phyloP scores from a whole-genome alignment of 2,113 vertebrate genomes.

The Aphelocoma coerulescens region DNA sequence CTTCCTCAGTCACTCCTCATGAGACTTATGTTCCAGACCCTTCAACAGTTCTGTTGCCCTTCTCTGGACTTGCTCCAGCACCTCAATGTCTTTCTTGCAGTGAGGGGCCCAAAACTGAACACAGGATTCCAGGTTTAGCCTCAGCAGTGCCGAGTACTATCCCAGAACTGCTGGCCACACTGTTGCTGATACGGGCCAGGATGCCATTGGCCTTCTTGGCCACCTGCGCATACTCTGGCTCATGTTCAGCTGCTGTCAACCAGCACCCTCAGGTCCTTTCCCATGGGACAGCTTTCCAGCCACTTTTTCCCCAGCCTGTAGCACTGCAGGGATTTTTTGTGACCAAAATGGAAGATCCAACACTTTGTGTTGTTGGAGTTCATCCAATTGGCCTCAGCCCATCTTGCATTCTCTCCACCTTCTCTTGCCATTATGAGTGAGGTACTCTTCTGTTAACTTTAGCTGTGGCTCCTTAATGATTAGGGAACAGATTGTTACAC shows the following conservation, averaged over 20 bases:
- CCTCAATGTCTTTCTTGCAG: not conserved
- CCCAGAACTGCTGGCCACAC: not conserved
- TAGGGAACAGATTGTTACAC: not conserved
- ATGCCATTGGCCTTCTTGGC: not conserved
- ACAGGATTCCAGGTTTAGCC: not conserved
- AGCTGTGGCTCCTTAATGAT: not conserved
- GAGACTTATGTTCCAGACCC: not conserved
- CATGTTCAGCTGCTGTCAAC: accelerated
- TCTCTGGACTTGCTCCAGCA: not conserved
- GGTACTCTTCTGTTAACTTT: not conserved
- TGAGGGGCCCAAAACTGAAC: not conserved
- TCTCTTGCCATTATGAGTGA: not conserved
- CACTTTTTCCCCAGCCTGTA: not conserved
- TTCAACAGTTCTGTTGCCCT: not conserved
- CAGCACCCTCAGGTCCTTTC: not conserved
- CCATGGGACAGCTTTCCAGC: accelerated
- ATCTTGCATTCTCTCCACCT: not conserved
- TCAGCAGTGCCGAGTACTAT: accelerated
- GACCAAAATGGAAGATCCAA: not conserved
- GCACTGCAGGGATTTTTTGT: not conserved
- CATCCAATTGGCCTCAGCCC: not conserved
- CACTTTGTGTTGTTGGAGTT: not conserved
- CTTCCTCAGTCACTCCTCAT: not conserved
- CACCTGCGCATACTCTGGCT: not conserved
- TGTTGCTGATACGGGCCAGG: not conserved